These are phyloP conservation scores for Rhinopomastus cyanomelas DNA, from an alignment of 2,113 vertebrate species.

Conservation along the genomic window DNA sequence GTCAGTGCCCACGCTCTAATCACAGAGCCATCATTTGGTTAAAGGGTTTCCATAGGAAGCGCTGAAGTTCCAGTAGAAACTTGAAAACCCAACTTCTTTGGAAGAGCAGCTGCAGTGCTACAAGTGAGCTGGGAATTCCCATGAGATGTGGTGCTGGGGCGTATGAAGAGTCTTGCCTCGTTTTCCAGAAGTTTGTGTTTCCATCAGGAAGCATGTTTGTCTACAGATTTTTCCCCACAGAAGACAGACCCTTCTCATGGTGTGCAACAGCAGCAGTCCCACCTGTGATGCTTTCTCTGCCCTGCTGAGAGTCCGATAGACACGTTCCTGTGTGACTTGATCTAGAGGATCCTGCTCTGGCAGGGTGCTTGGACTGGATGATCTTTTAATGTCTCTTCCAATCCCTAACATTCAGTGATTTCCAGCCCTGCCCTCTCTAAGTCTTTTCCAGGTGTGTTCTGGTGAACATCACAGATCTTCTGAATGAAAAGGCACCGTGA, in stretches of 20 bases:
- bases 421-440: neutral
- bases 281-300: fast-evolving
- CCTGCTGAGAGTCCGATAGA: neutral
- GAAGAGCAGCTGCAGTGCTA: neutral
- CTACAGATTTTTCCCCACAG: neutral
- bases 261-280: neutral
- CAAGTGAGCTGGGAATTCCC: neutral
- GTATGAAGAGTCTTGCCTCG: fast-evolving
- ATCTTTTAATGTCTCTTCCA: too few relatives aligned
- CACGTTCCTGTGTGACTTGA: too few relatives aligned
- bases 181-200: neutral
- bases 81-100: neutral
- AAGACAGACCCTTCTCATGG: neutral
- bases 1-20: neutral
- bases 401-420: too few relatives aligned
- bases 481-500: fast-evolving
- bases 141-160: fast-evolving
- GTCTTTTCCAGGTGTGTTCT: neutral
- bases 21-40: neutral
- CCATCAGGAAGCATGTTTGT: neutral
- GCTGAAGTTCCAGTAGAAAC: neutral
- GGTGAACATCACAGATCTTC: neutral
- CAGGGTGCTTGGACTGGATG: too few relatives aligned
- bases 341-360: too few relatives aligned
- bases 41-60: neutral